phyloP scores from a whole-genome alignment of 2,113 vertebrate genomes.

The Calonectris borealis region DNA sequence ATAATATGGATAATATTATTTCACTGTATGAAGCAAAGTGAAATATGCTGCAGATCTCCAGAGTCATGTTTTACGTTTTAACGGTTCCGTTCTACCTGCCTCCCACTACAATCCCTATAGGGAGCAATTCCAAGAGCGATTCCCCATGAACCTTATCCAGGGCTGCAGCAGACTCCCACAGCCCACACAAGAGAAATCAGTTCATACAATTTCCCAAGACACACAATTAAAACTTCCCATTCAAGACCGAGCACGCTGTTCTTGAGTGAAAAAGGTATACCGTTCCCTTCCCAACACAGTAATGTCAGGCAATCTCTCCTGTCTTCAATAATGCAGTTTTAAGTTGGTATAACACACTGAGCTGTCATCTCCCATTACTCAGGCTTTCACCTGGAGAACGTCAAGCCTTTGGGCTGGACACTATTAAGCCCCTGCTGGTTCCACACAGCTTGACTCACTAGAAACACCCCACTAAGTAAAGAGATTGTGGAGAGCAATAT shows the following conservation, averaged over 20 bases:
- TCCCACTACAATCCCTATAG: background rate
- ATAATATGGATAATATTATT: background rate
- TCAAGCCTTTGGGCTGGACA: background rate
- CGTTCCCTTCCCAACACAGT: background rate
- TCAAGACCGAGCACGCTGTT: background rate
- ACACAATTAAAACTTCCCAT: background rate
- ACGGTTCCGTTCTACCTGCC: background rate
- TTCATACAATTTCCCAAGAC: background rate
- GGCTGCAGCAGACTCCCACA: background rate
- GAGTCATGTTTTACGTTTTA: background rate
- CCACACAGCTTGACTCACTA: background rate
- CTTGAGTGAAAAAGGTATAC: background rate
- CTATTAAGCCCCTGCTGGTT: background rate
- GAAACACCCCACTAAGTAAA: background rate
- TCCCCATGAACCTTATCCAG: background rate
- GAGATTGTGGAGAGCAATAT: background rate
- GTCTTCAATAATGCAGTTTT: background rate
- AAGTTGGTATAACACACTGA: background rate
- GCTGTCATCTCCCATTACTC: background rate
- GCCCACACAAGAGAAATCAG: background rate
- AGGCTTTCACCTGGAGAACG: background rate
- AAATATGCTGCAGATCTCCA: background rate
- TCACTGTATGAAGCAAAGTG: background rate
- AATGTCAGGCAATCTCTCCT: background rate
- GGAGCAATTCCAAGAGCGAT: background rate